Conservation (phyloP, 2,113 vertebrate species). For the Oplegnathus fasciatus region DNA sequence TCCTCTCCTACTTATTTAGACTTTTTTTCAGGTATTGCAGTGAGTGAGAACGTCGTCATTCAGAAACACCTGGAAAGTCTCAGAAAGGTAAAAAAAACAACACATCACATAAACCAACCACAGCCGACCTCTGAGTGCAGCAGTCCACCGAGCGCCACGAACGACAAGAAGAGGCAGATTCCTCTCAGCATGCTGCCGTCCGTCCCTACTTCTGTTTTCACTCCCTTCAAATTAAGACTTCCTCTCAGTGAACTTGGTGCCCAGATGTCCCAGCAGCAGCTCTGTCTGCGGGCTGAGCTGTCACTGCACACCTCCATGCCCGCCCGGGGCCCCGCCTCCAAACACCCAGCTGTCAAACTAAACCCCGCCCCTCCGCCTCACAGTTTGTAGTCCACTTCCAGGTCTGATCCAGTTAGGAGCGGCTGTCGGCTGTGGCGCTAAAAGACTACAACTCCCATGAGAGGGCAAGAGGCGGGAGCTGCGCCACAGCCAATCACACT, state of each 20-base stretch:
- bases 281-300: conserved; percentile 27
- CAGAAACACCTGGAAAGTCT: conserved; percentile 4
- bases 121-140: conserved; percentile 75
- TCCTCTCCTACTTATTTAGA: neutral
- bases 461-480: neutral
- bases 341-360: conserved; percentile 28
- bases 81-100: neutral
- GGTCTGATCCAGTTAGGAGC: rapidly evolving
- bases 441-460: conserved; percentile 74
- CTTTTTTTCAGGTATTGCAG: too few relatives aligned
- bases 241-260: neutral
- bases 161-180: conserved; percentile 25
- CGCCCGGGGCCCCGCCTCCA: conserved; percentile 16
- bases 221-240: neutral
- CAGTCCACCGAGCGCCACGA: conserved; percentile 55
- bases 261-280: conserved; percentile 9
- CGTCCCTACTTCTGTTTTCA: neutral
- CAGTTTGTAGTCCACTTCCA: conserved; percentile 28
- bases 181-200: conserved; percentile 52
- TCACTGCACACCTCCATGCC: neutral
- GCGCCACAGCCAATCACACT: conserved; percentile 73
- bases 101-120: neutral
- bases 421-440: rapidly evolving
- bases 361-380: conserved; percentile 15
- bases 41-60: neutral